Evolutionary conservation across 2,888 invertebrate species (phyloP).

Genomic region (Gnatocerus cornutus): DNA sequence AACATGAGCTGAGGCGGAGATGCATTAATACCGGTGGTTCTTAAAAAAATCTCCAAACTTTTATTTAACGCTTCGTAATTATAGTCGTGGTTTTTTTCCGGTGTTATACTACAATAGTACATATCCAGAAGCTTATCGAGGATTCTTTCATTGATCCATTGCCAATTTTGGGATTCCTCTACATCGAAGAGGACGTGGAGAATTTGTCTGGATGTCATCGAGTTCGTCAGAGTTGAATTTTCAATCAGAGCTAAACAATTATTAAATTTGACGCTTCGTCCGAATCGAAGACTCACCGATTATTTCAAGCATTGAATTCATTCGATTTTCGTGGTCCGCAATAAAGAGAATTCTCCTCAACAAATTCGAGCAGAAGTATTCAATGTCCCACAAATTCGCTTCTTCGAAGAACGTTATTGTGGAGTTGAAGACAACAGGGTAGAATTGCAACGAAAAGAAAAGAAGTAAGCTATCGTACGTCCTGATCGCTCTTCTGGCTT

Average conservation of each 20-base stretch:
- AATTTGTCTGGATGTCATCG: constrained; percentile 38
- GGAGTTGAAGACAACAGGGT: constrained; percentile 13
- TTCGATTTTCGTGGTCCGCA: constrained; percentile 2
- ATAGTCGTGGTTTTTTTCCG: constrained; percentile 26
- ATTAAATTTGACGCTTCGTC: too few relatives aligned
- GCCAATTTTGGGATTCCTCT: constrained; percentile 26
- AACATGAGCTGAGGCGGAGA: constrained; percentile 71
- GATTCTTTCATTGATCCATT: constrained; percentile 17
- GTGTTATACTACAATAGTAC: constrained; percentile 41
- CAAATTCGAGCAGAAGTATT: constrained; percentile 32
- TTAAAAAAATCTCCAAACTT: constrained; percentile 75
- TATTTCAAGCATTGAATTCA: constrained; percentile 20
- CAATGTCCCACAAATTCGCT: constrained; percentile 44
- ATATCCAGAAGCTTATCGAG: constrained; percentile 34
- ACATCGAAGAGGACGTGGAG: constrained; percentile 41
- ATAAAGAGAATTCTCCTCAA: constrained; percentile 12
- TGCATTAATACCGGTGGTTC: constrained; percentile 72
- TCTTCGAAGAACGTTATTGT: constrained; percentile 40
- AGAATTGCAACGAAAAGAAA: constrained; percentile 11
- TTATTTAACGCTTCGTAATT: constrained; percentile 70
- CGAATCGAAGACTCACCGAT: constrained; percentile 29
- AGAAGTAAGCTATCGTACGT: constrained; percentile 27
- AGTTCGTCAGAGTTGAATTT: constrained; percentile 39
- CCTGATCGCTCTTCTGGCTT: constrained; percentile 30
- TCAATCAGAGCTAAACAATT: constrained; percentile 27